phyloP scores from a whole-genome alignment of 2,113 vertebrate species.

The Pachypanchax playfairii region DNA sequence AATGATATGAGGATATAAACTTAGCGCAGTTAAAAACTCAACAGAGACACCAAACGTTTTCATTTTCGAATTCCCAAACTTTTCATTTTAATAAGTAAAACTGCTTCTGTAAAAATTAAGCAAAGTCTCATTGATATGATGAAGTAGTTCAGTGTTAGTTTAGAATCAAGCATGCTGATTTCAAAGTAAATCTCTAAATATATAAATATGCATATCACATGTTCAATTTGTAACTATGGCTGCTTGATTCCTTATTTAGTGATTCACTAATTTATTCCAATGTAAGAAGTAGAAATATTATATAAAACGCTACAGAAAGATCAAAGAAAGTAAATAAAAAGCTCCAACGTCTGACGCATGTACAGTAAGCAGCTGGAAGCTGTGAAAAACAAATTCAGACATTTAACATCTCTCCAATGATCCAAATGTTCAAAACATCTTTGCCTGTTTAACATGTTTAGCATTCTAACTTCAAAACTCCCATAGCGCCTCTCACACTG shows the following conservation, averaged over 20 bases:
- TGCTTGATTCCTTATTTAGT: slow-evolving; percentile 60
- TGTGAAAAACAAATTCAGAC: slow-evolving; percentile 75
- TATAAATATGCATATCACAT: slow-evolving; percentile 60
- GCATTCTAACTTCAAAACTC: slow-evolving; percentile 73
- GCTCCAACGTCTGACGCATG: slow-evolving; percentile 65
- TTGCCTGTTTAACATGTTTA: slow-evolving; percentile 74
- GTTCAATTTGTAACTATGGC: slow-evolving; percentile 65
- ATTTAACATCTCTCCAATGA: slow-evolving; percentile 72
- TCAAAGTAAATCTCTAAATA: slow-evolving; percentile 61
- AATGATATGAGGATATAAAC: neutral
- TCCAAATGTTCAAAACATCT: slow-evolving; percentile 70
- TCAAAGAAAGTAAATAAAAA: slow-evolving; percentile 73
- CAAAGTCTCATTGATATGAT: neutral
- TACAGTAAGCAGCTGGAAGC: slow-evolving; percentile 65
- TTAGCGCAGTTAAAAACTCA: neutral
- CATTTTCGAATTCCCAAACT: slow-evolving; percentile 13
- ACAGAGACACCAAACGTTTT: neutral
- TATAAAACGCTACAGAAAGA: slow-evolving; percentile 64
- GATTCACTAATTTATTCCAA: slow-evolving; percentile 68
- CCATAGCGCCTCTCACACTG: slow-evolving; percentile 58
- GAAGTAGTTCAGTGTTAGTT: slow-evolving; percentile 22
- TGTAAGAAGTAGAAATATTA: slow-evolving; percentile 64
- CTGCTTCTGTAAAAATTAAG: slow-evolving; percentile 16
- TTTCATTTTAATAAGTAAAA: slow-evolving; percentile 25
- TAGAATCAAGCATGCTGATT: slow-evolving; percentile 51